Conservation (phyloP, 2,113 vertebrate species). For the Elachura formosa region DNA sequence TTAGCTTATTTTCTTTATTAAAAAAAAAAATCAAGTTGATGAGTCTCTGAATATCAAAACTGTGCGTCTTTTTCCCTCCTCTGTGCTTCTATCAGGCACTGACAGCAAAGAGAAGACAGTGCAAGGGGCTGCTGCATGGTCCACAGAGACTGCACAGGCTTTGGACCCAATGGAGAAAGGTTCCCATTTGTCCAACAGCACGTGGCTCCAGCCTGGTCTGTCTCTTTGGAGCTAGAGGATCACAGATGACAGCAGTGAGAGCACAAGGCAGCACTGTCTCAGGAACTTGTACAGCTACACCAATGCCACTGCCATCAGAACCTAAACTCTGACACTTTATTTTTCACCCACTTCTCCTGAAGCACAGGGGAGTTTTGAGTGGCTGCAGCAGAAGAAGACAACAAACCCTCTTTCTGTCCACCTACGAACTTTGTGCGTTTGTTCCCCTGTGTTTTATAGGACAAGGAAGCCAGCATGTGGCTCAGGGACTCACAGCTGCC, state of each 20-base stretch:
- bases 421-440: neutral
- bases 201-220: neutral
- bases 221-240: neutral
- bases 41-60: neutral
- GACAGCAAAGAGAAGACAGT: neutral
- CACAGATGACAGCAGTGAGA: accelerated
- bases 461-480: neutral
- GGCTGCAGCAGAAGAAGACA: neutral
- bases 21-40: neutral
- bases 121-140: neutral
- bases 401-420: neutral
- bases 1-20: neutral
- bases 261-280: neutral
- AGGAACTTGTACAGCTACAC: neutral
- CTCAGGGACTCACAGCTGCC: neutral
- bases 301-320: neutral
- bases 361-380: neutral
- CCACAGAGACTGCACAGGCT: neutral
- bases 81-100: neutral
- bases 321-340: neutral
- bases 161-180: neutral
- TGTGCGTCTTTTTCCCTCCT: neutral
- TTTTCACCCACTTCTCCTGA: neutral
- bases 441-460: neutral
- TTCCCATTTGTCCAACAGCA: neutral